Percentiles rank a stretch among this genome's conserved stretches.
phyloP scores from a whole-genome alignment of 2,888 invertebrate genomes.

The Chrysolina americana region DNA sequence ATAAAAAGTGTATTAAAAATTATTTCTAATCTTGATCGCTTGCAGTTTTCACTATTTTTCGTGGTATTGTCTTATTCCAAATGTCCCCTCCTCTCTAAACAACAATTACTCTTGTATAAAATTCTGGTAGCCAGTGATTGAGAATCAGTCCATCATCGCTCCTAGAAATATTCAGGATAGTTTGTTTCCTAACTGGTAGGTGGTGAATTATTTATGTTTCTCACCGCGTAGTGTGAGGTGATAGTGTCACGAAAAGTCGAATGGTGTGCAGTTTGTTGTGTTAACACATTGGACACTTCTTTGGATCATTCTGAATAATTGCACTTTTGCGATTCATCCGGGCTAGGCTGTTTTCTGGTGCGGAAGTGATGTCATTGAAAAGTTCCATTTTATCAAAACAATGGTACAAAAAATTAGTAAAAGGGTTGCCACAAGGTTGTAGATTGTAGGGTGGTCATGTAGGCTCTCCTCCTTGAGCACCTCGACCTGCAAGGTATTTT shows the following conservation, averaged over 20 bases:
- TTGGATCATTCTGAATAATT: too few relatives aligned
- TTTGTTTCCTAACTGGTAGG: conserved; percentile 57
- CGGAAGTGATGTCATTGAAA: too few relatives aligned
- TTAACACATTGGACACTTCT: conserved; percentile 17
- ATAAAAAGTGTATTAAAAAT: conserved; percentile 58
- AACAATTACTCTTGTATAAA: conserved; percentile 53
- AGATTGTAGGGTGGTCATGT: too few relatives aligned
- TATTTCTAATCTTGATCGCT: conserved; percentile 57
- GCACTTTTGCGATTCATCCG: too few relatives aligned
- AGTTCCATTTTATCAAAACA: too few relatives aligned
- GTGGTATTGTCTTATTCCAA: conserved; percentile 50
- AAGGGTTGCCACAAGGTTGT: too few relatives aligned
- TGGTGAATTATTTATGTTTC: conserved; percentile 28
- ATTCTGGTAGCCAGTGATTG: conserved; percentile 51
- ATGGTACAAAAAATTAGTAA: too few relatives aligned
- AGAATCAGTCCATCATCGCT: conserved; percentile 53
- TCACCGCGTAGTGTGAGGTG: conserved; percentile 7
- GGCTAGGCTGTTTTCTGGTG: too few relatives aligned
- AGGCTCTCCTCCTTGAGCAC: too few relatives aligned
- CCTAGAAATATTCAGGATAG: conserved; percentile 49
- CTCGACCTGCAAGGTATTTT: too few relatives aligned
- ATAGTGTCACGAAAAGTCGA: background rate
- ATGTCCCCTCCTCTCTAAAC: conserved; percentile 37
- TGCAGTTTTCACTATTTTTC: conserved; percentile 60
- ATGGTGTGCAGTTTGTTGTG: conserved; percentile 17